Base-by-base conservation (phyloP, 2,113 vertebrate species). In the Vidua macroura region DNA sequence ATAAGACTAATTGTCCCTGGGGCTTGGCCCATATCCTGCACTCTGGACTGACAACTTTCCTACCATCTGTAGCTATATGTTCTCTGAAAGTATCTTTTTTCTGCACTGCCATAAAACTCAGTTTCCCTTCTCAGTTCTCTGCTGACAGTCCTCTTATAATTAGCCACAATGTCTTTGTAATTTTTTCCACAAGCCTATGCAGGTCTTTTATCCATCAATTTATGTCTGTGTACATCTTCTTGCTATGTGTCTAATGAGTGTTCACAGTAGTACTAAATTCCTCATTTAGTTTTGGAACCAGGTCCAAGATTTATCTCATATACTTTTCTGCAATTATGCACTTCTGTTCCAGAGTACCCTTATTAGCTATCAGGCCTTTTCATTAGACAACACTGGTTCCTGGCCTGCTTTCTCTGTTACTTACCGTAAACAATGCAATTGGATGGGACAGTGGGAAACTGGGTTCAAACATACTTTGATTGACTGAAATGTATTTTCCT, bases 41-140 rank as follows among this genome's bases (percentile, higher is more conserved):
- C 49, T 82, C 67, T 41, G 53, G 67, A 94, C 49, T 62, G 85
- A 73, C 44, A 85, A 33, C 49, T 93, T 96, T 76, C 55, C n/a
- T 79, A 10, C 28, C 37, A 58, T 85, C 69, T 68, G 9, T 10
- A 44, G 13, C 31, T 56, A 49, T 13, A 46, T 4, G 9, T 82
- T 90, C 44, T 56, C 28, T 7, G 31, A 73, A 22, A 82, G 37
- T 23, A 68, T 43, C 3, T 5, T 79, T 88, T 89, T 82, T n/a
- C 41, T 76, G 28, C 37, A 44, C 16, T 89, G 12, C 39, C 41
- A 53, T 64, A 83, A 93, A 79, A 52, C 30, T 59, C 28, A 14
- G 22, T 62, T 86, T 75, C 28, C 66, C n/a, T 74, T 91, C 52
- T 68, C 12, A n/a, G 22, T 53, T 13, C 15, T 91, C 22, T 0